phyloP scores from a whole-genome alignment of 1,140 invertebrate species.

The Danaus plexippus region DNA sequence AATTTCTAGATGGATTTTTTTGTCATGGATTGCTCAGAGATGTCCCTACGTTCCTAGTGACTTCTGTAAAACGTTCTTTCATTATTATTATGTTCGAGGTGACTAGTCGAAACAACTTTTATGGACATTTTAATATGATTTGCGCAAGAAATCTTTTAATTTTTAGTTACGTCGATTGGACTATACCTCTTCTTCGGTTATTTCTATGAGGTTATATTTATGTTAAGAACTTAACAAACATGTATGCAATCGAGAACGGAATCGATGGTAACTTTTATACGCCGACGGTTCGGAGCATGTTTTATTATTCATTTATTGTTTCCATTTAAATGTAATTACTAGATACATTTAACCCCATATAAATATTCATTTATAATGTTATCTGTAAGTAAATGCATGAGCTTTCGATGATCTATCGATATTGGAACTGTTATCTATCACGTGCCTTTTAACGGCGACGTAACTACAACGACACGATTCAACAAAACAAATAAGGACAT shows the following conservation, averaged over 20 bases:
- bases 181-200: slow-evolving; percentile 28
- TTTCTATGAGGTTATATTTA: slow-evolving; percentile 22
- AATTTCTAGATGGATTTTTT: slow-evolving; percentile 52
- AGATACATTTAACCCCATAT: slow-evolving; percentile 45
- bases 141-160: slow-evolving; percentile 24
- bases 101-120: slow-evolving; percentile 49
- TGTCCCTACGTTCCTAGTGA: slow-evolving; percentile 60
- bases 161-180: slow-evolving; percentile 33
- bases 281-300: slow-evolving; percentile 41
- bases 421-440: neutral
- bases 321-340: slow-evolving; percentile 55
- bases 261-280: slow-evolving; percentile 40
- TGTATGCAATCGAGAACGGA: slow-evolving; percentile 25
- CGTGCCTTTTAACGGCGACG: too few relatives aligned
- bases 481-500: too few relatives aligned
- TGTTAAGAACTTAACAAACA: slow-evolving; percentile 25
- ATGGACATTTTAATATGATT: slow-evolving; percentile 34
- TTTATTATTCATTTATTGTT: slow-evolving; percentile 71
- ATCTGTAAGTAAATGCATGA: slow-evolving; percentile 50
- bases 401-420: slow-evolving; percentile 37
- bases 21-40: slow-evolving; percentile 63
- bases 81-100: slow-evolving; percentile 27
- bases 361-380: slow-evolving; percentile 48
- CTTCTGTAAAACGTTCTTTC: slow-evolving; percentile 59
- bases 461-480: too few relatives aligned